Evolutionary conservation across 1,140 invertebrate genomes (phyloP).

Genomic region (Cotesia typhae): DNA sequence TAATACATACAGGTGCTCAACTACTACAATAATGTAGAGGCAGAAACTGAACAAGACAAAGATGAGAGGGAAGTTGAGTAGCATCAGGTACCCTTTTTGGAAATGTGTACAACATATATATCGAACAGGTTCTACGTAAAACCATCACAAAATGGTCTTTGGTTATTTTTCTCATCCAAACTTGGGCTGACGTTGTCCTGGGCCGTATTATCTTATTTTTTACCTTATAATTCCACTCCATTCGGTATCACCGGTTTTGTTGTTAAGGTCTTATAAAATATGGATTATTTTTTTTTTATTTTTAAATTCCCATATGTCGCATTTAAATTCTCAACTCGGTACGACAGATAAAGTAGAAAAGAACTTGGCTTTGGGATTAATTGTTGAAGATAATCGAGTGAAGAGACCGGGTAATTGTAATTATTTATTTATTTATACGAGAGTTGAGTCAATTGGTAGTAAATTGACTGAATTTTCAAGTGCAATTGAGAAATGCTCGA

Average conservation of each 20-base stretch:
- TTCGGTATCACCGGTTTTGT: neutral
- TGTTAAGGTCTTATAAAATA: neutral
- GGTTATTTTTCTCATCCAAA: conserved; percentile 24
- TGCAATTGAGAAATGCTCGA: too few species aligned
- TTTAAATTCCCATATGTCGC: too few species aligned
- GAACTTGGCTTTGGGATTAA: too few species aligned
- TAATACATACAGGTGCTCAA: conserved; percentile 1
- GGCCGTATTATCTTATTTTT: conserved; percentile 33
- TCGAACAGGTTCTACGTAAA: conserved; percentile 58
- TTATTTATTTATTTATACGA: too few species aligned
- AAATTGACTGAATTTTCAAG: too few species aligned
- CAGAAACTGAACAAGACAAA: neutral
- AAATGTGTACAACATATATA: conserved; percentile 27
- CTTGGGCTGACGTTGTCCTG: conserved; percentile 15
- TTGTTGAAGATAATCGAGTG: too few species aligned
- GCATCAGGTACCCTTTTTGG: conserved; percentile 13
- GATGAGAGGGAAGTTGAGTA: neutral
- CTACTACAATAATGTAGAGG: neutral
- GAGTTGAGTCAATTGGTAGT: too few species aligned
- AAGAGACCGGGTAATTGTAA: too few species aligned
- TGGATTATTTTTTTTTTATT: too few species aligned
- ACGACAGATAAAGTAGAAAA: too few species aligned
- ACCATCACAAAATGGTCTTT: conserved; percentile 42
- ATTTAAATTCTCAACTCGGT: too few species aligned
- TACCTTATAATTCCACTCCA: neutral